Percentiles rank a stretch among this genome's conserved stretches.
phyloP scores from a whole-genome alignment of 1,140 invertebrate species.

The Marisa cornuarietis region DNA sequence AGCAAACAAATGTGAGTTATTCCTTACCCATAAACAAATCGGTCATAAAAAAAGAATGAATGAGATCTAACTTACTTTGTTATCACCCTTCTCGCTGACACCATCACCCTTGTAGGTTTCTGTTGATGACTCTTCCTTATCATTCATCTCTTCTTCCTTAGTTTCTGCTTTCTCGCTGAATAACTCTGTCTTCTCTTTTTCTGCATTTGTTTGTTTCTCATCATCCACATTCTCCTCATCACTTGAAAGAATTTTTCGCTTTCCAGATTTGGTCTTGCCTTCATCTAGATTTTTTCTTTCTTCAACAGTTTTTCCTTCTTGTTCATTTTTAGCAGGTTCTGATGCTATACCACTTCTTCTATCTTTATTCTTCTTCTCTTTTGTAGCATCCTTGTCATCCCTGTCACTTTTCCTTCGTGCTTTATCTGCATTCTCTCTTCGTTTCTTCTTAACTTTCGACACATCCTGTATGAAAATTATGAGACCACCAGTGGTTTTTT shows the following conservation, averaged over 20 bases:
- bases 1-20: no score
- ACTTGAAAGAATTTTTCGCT: slow-evolving; percentile 14
- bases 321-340: slow-evolving; percentile 12
- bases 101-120: not conserved
- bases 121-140: not conserved
- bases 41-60: no score
- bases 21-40: no score
- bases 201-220: slow-evolving; percentile 3
- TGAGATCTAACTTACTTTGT: slow-evolving; percentile 5
- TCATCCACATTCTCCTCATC: slow-evolving; percentile 20
- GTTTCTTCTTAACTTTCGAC: slow-evolving; percentile 17
- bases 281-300: not conserved
- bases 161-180: not conserved
- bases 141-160: not conserved
- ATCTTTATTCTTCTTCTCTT: slow-evolving; percentile 7
- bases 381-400: slow-evolving; percentile 1
- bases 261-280: slow-evolving; percentile 10
- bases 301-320: slow-evolving; percentile 10
- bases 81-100: not conserved
- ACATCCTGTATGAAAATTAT: not conserved
- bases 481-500: not conserved
- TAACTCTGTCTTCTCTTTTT: slow-evolving; percentile 12
- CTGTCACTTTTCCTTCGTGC: slow-evolving; percentile 8
- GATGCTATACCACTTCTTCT: not conserved
- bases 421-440: not conserved